phyloP scores from a whole-genome alignment of 2,888 invertebrate genomes.

The Sycophila texana region DNA sequence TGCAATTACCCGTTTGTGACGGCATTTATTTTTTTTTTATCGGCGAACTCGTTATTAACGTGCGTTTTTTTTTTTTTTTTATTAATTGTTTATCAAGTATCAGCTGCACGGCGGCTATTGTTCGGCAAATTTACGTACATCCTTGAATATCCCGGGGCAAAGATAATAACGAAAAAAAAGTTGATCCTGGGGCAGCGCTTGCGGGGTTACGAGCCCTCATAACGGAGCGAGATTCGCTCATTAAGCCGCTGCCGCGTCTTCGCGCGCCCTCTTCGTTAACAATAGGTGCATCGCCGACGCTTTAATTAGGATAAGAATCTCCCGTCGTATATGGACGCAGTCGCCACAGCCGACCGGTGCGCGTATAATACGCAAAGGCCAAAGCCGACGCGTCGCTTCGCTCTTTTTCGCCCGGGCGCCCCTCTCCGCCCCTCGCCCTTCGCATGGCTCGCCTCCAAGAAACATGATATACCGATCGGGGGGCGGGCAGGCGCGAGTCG shows the following conservation, averaged over 20 bases:
- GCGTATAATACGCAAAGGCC: slow-evolving; percentile 16
- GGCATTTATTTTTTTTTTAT: too few relatives aligned
- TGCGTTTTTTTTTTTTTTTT: background rate
- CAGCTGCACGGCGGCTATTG: background rate
- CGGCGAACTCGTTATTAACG: too few relatives aligned
- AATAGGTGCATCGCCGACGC: slow-evolving; percentile 61
- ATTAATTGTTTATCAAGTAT: background rate
- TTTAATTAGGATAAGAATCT: slow-evolving; percentile 74
- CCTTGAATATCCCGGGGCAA: background rate
- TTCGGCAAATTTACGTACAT: background rate
- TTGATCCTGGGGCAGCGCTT: background rate
- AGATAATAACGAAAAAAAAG: background rate
- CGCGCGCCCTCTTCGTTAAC: slow-evolving; percentile 44
- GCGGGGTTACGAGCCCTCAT: background rate
- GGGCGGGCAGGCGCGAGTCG: slow-evolving; percentile 57
- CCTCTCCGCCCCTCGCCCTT: slow-evolving; percentile 4
- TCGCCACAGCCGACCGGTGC: background rate
- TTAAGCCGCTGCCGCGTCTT: slow-evolving; percentile 23
- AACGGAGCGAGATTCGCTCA: slow-evolving; percentile 27
- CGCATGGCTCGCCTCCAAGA: slow-evolving; percentile 72
- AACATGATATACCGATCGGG: slow-evolving; percentile 72
- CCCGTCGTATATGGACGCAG: slow-evolving; percentile 23
- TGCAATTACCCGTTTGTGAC: too few relatives aligned
- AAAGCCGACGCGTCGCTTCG: slow-evolving; percentile 14
- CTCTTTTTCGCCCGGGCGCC: slow-evolving; percentile 14